Percentiles rank a stretch among this genome's conserved stretches.
Evolutionary conservation across 92 coral and sea anemone species (phyloP).

Genomic region (Heteractis magnifica): DNA sequence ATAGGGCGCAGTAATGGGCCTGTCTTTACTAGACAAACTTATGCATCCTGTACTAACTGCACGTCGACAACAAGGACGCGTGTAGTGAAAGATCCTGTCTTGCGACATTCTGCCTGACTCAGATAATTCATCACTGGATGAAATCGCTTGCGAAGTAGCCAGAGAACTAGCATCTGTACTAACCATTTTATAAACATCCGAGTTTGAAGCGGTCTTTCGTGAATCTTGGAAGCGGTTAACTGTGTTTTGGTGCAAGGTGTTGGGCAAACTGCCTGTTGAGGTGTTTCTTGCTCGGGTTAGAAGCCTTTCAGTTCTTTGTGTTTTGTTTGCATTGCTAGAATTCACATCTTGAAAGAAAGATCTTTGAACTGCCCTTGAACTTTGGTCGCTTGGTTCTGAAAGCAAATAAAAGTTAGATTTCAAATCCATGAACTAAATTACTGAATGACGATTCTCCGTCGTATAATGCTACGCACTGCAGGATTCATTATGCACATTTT

Average conservation of each 20-base stretch:
- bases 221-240: not conserved
- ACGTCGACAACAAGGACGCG: not conserved
- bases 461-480: not conserved
- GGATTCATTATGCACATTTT: no score
- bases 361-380: not conserved
- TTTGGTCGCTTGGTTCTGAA: not conserved
- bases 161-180: not conserved
- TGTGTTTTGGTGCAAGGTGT: not conserved
- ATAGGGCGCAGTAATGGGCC: not conserved
- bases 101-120: not conserved
- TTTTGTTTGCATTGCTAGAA: not conserved
- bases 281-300: conserved; percentile 19
- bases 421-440: no score
- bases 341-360: not conserved
- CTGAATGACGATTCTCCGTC: not conserved
- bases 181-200: not conserved
- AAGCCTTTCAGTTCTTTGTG: not conserved
- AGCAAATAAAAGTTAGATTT: not conserved
- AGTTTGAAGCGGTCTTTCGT: not conserved
- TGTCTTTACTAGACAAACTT: not conserved
- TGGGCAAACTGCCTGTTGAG: conserved; percentile 37
- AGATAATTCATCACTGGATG: not conserved
- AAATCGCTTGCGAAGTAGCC: not conserved
- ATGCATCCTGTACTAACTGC: conserved; percentile 12
- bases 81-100: not conserved